A percentile compares a stretch with the other conserved stretches of the same genome.
Conservation (phyloP, 2,888 invertebrate species). For the Crocallis elinguaria region DNA sequence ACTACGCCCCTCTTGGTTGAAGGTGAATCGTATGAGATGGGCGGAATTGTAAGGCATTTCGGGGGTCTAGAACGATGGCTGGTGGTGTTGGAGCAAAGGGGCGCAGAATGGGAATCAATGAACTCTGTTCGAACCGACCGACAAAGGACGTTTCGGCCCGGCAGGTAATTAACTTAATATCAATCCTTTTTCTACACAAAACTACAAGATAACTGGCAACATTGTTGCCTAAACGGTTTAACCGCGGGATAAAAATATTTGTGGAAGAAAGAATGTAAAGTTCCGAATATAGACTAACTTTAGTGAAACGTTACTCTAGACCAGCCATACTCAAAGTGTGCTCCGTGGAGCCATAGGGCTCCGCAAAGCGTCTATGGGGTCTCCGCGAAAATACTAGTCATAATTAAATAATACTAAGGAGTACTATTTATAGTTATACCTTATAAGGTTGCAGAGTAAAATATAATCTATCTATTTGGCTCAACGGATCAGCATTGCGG, state of each 20-base stretch:
- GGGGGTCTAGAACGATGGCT: conserved; percentile 57
- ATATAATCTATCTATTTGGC: too few species aligned
- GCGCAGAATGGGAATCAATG: conserved; percentile 81
- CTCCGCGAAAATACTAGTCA: too few species aligned
- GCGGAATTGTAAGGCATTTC: conserved; percentile 30
- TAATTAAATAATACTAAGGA: too few species aligned
- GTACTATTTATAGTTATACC: too few species aligned
- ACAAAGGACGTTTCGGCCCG: conserved; percentile 79
- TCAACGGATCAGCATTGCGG: too few species aligned
- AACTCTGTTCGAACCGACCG: conserved; percentile 77
- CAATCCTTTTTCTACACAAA: conserved; percentile 65
- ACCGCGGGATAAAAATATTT: not conserved
- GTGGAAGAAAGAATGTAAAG: too few species aligned
- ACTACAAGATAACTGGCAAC: conserved; percentile 36
- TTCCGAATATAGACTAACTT: too few species aligned
- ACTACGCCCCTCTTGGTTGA: conserved; percentile 44
- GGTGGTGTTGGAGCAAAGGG: conserved; percentile 67
- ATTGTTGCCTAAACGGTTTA: conserved; percentile 26
- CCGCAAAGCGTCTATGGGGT: too few species aligned
- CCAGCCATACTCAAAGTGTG: too few species aligned
- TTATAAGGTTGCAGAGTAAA: too few species aligned
- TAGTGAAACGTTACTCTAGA: too few species aligned
- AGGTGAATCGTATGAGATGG: conserved; percentile 30
- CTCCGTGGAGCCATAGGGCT: too few species aligned
- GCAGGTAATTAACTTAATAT: conserved; percentile 83